Percentiles rank a stretch among this genome's conserved stretches.
These are phyloP conservation scores for Phortica variegata DNA, from an alignment of 1,140 invertebrate species.

Conservation along the genomic window DNA sequence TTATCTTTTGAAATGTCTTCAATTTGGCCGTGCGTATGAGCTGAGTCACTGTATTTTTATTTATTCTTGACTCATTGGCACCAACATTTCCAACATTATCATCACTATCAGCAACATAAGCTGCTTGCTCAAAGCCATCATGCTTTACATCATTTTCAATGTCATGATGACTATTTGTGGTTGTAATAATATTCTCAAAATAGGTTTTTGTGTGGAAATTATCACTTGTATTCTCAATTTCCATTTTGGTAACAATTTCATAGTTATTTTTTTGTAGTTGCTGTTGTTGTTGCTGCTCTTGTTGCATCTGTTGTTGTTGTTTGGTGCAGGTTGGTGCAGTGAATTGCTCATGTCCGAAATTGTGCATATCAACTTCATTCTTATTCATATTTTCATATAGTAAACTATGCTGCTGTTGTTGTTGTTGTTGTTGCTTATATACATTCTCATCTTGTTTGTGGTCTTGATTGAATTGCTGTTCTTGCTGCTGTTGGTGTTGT, in stretches of 20 bases:
- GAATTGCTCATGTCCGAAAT: constrained; percentile 42
- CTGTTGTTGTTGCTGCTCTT: constrained; percentile 20
- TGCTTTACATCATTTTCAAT: constrained; percentile 4
- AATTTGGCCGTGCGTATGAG: constrained; percentile 45
- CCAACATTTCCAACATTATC: constrained; percentile 3
- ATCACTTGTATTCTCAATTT: constrained; percentile 18
- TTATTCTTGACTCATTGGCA: neutral
- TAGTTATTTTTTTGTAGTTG: constrained; percentile 29
- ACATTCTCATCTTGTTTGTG: constrained; percentile 4
- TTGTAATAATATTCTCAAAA: constrained; percentile 3
- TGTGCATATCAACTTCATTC: constrained; percentile 9
- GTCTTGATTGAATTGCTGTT: neutral
- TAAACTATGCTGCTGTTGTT: constrained; percentile 3
- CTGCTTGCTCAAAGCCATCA: constrained; percentile 8
- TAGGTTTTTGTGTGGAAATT: constrained; percentile 11
- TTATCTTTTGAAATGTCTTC: constrained; percentile 52
- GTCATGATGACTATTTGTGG: constrained; percentile 7
- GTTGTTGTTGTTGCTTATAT: constrained; percentile 4
- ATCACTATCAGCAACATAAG: neutral
- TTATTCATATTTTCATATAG: neutral
- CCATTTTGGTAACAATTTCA: constrained; percentile 5
- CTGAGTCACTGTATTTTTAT: constrained; percentile 34
- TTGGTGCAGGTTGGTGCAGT: constrained; percentile 47
- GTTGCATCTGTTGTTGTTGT: constrained; percentile 56
- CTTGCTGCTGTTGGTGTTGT: constrained; percentile 25